Conservation (phyloP, 2,888 invertebrate genomes). For the Drosophila diplacantha region DNA sequence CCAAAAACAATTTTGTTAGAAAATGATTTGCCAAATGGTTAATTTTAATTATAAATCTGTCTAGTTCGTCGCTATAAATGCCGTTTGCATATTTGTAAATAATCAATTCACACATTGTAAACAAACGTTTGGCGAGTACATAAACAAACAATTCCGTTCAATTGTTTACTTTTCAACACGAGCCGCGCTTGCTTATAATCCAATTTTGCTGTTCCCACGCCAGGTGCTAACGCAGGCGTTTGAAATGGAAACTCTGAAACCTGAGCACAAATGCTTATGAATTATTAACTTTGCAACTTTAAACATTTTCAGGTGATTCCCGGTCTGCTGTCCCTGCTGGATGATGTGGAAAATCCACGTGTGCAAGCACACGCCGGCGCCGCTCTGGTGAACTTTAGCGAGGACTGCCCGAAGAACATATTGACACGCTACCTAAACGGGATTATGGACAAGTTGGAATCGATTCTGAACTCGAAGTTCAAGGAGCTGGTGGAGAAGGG, state of each 20-base stretch:
- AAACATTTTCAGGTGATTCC: slow-evolving; percentile 85
- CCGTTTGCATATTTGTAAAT: background rate
- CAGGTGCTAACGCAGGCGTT: slow-evolving; percentile 1
- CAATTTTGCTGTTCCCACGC: background rate
- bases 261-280: background rate
- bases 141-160: slow-evolving; percentile 4
- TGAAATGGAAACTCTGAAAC: background rate
- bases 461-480: slow-evolving; percentile 93
- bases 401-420: slow-evolving; percentile 98
- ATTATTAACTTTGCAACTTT: background rate
- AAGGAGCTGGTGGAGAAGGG: slow-evolving; percentile 96
- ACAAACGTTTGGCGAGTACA: background rate
- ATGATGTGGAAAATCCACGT: slow-evolving; percentile 93
- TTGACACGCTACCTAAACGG: slow-evolving; percentile 93
- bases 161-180: background rate
- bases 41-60: slow-evolving; percentile 4
- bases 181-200: background rate
- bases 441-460: slow-evolving; percentile 93
- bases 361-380: slow-evolving; percentile 92
- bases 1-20: background rate
- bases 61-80: background rate
- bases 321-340: slow-evolving; percentile 90
- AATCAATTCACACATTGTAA: slow-evolving; percentile 4
- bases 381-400: slow-evolving; percentile 99
- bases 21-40: background rate